Base-by-base conservation (phyloP, 2,113 vertebrate genomes). In the Gallinago undulata region DNA sequence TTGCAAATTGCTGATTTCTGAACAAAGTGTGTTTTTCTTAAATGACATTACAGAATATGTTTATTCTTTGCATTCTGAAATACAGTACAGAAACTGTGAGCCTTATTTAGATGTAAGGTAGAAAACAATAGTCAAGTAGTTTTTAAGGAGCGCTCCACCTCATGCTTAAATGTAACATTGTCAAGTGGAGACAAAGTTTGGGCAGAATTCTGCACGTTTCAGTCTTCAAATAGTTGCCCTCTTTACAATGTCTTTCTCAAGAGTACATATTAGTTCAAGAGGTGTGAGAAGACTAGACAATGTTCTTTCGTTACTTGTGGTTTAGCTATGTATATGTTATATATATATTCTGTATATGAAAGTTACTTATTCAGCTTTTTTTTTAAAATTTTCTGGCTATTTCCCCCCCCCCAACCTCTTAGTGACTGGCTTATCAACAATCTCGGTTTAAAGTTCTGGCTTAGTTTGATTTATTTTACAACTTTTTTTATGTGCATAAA, bases 131-230 rank as follows among this genome's bases (percentile, higher is more conserved):
- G 11, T 25, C 41, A 51, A 48, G 45, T 76, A 30, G 15, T 56
- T 39, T 2, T 19, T 16, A 57, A 39, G 37, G 13, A 85, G 11
- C 3, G 2, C 5, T 62, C 3, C 5, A 27, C 31, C 24, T 57
- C 39, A 23, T 9, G 5, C 24, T 56, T 64, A 62, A 51, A 45
- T 21, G 7, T 45, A 66, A 11, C 37, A 39, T 6, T 33, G 22
- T 30, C 28, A 73, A 43, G 21, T 24, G 31, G 35, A 81, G 33
- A 48, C 2, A 2, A 77, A 66, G 5, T 57, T 83, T 53, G n/a
- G 22, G 41, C 18, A 41, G 23, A 87, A 19, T 24, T 83, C 4
- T 63, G 7, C 0, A 0, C 5, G 0, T 48, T 43, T 30, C 8
- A 6, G 28, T 70, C 41, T 88, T 72, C 16, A 43, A 45, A 22